phyloP scores from a whole-genome alignment of 2,113 vertebrate genomes.

The Gallinago paraguaiae region DNA sequence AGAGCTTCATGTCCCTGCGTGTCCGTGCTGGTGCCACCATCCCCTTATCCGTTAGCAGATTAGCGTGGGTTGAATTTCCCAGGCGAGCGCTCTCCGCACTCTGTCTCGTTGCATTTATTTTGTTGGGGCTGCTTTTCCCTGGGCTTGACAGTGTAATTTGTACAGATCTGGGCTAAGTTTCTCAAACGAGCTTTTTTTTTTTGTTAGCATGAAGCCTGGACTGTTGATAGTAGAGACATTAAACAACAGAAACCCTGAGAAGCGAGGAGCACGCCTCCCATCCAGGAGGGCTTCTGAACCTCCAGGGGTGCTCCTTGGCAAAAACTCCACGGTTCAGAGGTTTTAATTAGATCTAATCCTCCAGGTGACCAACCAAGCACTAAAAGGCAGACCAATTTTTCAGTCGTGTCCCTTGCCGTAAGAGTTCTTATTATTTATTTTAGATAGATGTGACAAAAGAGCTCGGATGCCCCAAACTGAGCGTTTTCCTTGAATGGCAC shows the following conservation, averaged over 20 bases:
- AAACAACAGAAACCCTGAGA: not conserved
- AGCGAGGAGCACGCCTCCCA: not conserved
- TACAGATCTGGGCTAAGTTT: constrained; percentile 24
- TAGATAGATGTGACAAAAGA: not conserved
- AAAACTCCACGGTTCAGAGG: constrained; percentile 31
- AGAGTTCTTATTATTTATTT: constrained; percentile 37
- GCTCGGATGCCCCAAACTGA: not conserved
- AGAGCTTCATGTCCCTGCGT: not conserved
- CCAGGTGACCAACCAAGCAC: constrained; percentile 19
- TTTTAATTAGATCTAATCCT: constrained; percentile 55
- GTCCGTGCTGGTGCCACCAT: not conserved
- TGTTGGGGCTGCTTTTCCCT: constrained; percentile 57
- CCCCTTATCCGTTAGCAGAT: constrained; percentile 23
- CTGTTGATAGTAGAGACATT: not conserved
- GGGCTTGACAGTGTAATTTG: constrained; percentile 58
- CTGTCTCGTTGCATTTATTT: constrained; percentile 61
- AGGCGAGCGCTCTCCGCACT: not conserved
- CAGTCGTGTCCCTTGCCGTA: not conserved
- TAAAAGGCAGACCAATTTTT: not conserved
- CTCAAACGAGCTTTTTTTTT: constrained; percentile 33
- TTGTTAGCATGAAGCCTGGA: not conserved
- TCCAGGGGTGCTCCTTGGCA: not conserved
- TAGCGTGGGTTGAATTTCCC: constrained; percentile 30
- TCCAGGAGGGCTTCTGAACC: not conserved
- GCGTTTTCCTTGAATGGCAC: not conserved